phyloP scores from a whole-genome alignment of 2,888 invertebrate species.

The Mimachlamys varia region DNA sequence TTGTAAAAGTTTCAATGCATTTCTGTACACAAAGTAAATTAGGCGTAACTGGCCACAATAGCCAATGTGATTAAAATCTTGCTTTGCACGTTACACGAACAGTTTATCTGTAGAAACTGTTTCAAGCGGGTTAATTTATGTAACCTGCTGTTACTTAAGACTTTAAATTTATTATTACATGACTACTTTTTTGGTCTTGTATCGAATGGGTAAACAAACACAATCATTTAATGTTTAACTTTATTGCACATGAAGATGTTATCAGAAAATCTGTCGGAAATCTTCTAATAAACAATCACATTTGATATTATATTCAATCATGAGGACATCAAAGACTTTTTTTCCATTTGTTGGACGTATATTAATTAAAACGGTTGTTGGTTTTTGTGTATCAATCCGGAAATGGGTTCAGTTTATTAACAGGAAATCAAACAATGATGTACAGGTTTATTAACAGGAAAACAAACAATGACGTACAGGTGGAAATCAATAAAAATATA shows the following conservation, averaged over 20 bases:
- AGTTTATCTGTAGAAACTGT: background rate
- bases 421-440: background rate
- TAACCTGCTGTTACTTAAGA: background rate
- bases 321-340: background rate
- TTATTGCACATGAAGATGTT: background rate
- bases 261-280: constrained; percentile 19
- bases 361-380: constrained; percentile 12
- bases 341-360: background rate
- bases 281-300: background rate
- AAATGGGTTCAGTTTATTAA: background rate
- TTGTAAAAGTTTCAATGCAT: constrained; percentile 33
- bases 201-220: background rate
- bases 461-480: background rate
- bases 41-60: constrained; percentile 5
- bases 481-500: background rate
- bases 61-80: background rate
- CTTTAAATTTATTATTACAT: background rate
- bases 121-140: background rate
- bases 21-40: constrained; percentile 20
- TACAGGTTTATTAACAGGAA: background rate
- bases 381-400: constrained; percentile 1
- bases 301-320: background rate
- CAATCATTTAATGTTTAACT: background rate
- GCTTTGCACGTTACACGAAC: background rate
- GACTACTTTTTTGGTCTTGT: background rate